Conservation (phyloP, 2,888 invertebrate genomes). For the Agonopterix subpropinquella region DNA sequence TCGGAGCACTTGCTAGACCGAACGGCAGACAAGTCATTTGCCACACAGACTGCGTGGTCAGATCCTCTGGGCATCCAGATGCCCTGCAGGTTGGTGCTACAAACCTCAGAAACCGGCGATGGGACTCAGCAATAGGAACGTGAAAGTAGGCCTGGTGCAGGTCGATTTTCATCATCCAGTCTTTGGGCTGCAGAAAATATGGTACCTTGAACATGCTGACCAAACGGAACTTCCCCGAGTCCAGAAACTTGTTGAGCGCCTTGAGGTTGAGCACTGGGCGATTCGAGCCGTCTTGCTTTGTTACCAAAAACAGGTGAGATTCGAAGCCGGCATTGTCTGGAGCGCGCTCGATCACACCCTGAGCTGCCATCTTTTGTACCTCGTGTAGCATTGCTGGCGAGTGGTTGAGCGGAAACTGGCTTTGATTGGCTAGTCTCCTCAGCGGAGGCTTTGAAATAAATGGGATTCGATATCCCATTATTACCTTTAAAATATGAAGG, state of each 20-base stretch:
- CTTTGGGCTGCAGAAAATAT: constrained; percentile 3
- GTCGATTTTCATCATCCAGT: constrained; percentile 11
- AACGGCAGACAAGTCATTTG: constrained; percentile 8
- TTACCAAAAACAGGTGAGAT: background rate
- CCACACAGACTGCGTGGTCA: background rate
- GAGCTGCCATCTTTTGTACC: too few species aligned
- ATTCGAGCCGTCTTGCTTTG: background rate
- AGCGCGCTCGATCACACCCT: too few species aligned
- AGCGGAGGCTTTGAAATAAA: background rate
- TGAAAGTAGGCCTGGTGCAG: constrained; percentile 10
- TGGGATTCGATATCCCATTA: background rate
- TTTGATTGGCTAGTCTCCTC: background rate
- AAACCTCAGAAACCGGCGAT: background rate
- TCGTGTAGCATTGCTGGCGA: too few species aligned
- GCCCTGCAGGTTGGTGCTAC: background rate
- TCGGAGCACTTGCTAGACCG: constrained; percentile 8
- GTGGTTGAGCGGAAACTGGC: too few species aligned
- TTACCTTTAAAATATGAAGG: background rate
- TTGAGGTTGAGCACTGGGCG: background rate
- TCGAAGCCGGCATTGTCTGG: background rate
- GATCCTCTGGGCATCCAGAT: background rate
- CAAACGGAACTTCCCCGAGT: background rate
- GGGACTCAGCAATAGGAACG: background rate
- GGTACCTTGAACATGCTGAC: background rate
- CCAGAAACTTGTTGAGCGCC: background rate